Conservation (phyloP, 2,888 invertebrate genomes). For the Falcaria lacertinaria region DNA sequence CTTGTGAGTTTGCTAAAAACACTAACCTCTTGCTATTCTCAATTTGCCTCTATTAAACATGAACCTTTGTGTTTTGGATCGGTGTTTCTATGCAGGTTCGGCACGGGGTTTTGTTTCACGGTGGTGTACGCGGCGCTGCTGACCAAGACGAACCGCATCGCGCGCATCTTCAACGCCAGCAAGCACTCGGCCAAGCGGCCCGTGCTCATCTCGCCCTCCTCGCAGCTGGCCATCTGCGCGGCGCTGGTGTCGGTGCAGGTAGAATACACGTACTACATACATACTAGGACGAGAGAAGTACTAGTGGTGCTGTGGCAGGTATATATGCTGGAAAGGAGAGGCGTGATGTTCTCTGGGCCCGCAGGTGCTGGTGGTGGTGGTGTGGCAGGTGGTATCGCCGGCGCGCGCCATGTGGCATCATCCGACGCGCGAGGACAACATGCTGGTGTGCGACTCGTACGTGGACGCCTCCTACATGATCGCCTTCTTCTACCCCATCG, state of each 20-base stretch:
- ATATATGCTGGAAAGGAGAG: neutral
- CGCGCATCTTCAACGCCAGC: slow-evolving; percentile 97
- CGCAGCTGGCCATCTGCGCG: slow-evolving; percentile 93
- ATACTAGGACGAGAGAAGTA: too few species aligned
- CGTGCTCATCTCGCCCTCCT: slow-evolving; percentile 94
- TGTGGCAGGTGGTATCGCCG: slow-evolving; percentile 96
- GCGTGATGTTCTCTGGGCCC: slow-evolving; percentile 1
- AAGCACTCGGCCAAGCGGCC: slow-evolving; percentile 96
- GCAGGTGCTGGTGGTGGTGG: slow-evolving; percentile 88
- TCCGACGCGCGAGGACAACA: slow-evolving; percentile 92
- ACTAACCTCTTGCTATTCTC: too few species aligned
- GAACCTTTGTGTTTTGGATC: slow-evolving; percentile 12
- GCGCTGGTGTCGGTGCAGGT: slow-evolving; percentile 48
- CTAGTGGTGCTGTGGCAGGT: neutral
- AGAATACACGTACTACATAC: too few species aligned
- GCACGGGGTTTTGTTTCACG: slow-evolving; percentile 97
- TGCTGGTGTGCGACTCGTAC: slow-evolving; percentile 93
- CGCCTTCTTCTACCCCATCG: slow-evolving; percentile 94
- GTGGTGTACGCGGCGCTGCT: slow-evolving; percentile 97
- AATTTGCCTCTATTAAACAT: too few species aligned
- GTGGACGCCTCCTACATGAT: slow-evolving; percentile 96
- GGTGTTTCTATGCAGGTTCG: slow-evolving; percentile 77
- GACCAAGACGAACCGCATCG: slow-evolving; percentile 98
- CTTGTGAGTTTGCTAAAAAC: too few species aligned
- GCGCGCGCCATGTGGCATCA: slow-evolving; percentile 93